phyloP scores from a whole-genome alignment of 2,113 vertebrate genomes.

The Plecotus auritus region DNA sequence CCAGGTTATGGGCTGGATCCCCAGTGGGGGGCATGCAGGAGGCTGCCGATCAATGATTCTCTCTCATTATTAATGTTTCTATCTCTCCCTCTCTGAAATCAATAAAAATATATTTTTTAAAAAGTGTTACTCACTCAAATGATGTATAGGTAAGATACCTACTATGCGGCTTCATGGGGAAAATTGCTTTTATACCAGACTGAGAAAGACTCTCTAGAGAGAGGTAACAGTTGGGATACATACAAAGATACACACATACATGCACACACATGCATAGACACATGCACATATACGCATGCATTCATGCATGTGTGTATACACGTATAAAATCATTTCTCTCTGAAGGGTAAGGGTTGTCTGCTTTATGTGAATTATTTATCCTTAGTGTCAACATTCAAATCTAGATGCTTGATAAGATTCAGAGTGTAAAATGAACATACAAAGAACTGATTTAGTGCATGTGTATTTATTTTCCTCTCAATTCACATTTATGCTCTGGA shows the following conservation, averaged over 20 bases:
- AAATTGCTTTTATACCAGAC: neutral
- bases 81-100: too few species aligned
- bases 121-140: neutral
- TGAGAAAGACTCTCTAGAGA: neutral
- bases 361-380: neutral
- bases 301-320: neutral
- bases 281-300: accelerated
- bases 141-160: neutral
- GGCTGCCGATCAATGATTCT: too few species aligned
- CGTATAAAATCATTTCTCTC: neutral
- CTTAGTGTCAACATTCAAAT: neutral
- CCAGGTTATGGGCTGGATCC: too few species aligned
- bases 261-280: neutral
- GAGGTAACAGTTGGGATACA: neutral
- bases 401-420: neutral
- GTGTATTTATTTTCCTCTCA: neutral
- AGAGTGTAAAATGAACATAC: neutral
- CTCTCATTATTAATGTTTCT: too few species aligned
- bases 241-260: neutral
- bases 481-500: neutral
- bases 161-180: neutral
- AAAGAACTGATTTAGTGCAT: neutral
- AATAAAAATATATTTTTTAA: neutral
- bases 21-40: too few species aligned
- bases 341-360: neutral